These are phyloP conservation scores for Gymnopithys bicolor DNA, from an alignment of 2,797 vertebrate genomes.

Conservation along the genomic window DNA sequence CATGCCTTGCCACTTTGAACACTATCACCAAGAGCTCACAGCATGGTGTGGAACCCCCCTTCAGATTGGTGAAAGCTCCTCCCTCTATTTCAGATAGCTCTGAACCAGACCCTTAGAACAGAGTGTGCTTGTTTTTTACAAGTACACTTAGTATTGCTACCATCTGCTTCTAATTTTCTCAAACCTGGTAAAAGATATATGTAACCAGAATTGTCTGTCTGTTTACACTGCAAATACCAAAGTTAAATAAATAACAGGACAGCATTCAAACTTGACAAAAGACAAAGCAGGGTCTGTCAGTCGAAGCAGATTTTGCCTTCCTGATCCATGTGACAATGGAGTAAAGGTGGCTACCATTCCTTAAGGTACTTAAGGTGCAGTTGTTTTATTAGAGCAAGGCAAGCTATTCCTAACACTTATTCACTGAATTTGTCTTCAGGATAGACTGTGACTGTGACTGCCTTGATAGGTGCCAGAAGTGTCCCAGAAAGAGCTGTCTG, in stretches of 20 bases:
- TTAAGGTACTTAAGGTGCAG: neutral
- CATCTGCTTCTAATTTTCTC: neutral
- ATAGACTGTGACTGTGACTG: neutral
- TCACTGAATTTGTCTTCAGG: neutral
- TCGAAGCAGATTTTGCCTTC: neutral
- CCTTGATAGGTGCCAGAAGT: neutral
- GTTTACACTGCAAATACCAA: neutral
- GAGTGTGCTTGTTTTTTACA: neutral
- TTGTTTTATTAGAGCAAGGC: neutral
- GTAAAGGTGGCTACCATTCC: neutral
- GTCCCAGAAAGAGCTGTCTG: neutral
- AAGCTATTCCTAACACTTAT: neutral
- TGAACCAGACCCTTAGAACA: neutral
- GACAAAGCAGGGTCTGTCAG: neutral
- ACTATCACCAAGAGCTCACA: neutral
- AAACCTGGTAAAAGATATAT: neutral
- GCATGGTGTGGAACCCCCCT: accelerated
- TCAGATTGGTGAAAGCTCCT: neutral
- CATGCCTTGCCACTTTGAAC: neutral
- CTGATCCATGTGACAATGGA: neutral
- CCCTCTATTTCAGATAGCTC: neutral
- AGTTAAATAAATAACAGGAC: neutral
- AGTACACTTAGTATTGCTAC: neutral
- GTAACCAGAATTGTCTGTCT: neutral
- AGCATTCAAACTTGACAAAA: neutral